Evolutionary conservation across 1,140 invertebrate genomes (phyloP), one percentile per base, ranked within the genome.

Genomic region (Calycopis cecrops): DNA sequence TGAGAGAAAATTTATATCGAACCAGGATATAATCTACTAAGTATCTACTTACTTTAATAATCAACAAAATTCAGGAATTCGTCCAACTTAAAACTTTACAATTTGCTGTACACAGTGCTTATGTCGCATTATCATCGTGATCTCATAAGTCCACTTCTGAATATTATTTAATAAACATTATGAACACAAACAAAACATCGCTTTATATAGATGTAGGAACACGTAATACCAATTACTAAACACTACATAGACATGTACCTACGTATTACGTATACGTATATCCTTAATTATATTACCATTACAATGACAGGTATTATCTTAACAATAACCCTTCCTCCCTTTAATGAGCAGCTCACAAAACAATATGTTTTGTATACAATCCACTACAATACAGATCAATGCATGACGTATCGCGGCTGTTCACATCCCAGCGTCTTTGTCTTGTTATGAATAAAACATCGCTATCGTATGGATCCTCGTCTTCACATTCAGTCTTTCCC

Each of bases 381-480:
- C 65, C 60, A 58, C 62, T 56, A 66, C 63, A 71, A 68, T 63
- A 62, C 61, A 71, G 75, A 71, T 78, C 73, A 73, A 79, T 71
- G 72, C 64, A 73, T 71, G 68, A 73, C 68, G 66, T 56, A 60
- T 40, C 60, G 55, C 21, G 21, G 21, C 47, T 70, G 65, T 67
- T 70, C 68, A 57, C 63, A 63, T 74, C 61, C 60, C 61, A 66
- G 52, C 67, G 72, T 76, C 75, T 73, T 73, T 76, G 76, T 78
- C 65, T 82, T 73, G 38, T 49, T 35, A 69, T 82, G 76, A 82
- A 82, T 82, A 77, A 79, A 75, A 78, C 79, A 82, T 81, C 42
- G 54, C 58, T 66, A 70, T 78, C 68, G 67, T 73, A 55, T 69
- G 67, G 69, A 16, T 44, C 40, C 17, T 28, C 21, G 21, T 14